phyloP scores from a whole-genome alignment of 64 coral and sea anemone genomes.

The Cladopsammia gracilis region DNA sequence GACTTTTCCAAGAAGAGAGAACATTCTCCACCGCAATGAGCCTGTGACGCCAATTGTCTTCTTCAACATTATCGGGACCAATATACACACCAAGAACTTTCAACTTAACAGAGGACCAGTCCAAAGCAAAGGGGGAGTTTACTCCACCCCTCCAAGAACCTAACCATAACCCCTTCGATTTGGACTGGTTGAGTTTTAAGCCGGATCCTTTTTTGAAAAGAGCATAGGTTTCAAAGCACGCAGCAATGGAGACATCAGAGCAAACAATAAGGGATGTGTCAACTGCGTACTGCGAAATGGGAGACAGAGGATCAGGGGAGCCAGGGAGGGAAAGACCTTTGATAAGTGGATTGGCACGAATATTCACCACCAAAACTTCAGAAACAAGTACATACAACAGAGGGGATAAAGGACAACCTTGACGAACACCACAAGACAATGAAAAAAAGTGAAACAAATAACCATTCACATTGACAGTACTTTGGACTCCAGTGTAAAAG shows the following conservation, averaged over 20 bases:
- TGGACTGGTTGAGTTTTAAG: no score
- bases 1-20: no score
- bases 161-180: no score
- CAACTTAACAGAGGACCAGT: no score
- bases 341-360: not conserved
- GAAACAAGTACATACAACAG: slow-evolving; percentile 15
- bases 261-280: slow-evolving; percentile 8
- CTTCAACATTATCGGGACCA: no score
- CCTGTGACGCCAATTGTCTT: not conserved
- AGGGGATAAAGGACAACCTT: slow-evolving; percentile 30
- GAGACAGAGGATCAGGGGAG: no score
- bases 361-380: not conserved
- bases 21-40: no score
- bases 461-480: not conserved
- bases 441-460: slow-evolving; percentile 22
- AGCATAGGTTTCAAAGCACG: slow-evolving; percentile 13
- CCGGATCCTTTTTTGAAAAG: not conserved
- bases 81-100: no score
- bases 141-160: no score
- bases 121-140: no score
- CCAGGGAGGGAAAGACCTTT: not conserved
- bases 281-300: slow-evolving; percentile 24
- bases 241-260: not conserved
- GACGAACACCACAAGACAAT: slow-evolving; percentile 14
- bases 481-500: slow-evolving; percentile 11